Evolutionary conservation across 1,140 invertebrate species (phyloP), one percentile per base, ranked within the genome.

Genomic region (Chymomyza costata): DNA sequence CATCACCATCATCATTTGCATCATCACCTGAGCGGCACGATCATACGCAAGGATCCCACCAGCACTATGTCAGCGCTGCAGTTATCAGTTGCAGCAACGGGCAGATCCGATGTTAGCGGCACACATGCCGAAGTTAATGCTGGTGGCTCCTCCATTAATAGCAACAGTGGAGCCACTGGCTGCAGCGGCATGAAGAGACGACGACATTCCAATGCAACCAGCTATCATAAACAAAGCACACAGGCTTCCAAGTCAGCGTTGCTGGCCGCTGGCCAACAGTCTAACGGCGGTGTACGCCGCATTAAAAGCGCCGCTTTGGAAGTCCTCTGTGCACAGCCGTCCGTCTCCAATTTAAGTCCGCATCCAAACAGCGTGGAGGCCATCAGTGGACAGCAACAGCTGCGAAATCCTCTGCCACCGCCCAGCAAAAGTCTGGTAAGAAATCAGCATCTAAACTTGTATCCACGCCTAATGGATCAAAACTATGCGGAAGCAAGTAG

Each of bases 351-450:
- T 78, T 82, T 91, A 52, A 89, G 88, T 17, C 88, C 89, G 2
- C 90, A 91, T 86, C 90, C 90, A 1, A 91, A 91, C 59, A 91
- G 90, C 73, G 89, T 89, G 5, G 90, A 92, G 69, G 89, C 90
- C 0, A 91, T 91, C 13, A 89, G 89, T 17, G 89, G 90, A 1
- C 88, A 89, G 65, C 89, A 89, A 60, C 86, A 88, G 52, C 83
- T 90, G 30, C 88, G 88, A 17, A 90, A 90, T 81, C 88, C 89
- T 2, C 86, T 91, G 55, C 90, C 90, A 15, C 89, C 89, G 16
- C 89, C 89, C 17, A 91, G 90, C 66, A 90, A 90, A 56, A 88
- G 89, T 68, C 82, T 91, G 15, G 89, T 90, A 11, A 85, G 90
- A 2, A 91, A 91, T 54, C 89, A 90, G 18, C 90, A 91, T 78